phyloP scores from a whole-genome alignment of 2,113 vertebrate genomes.

The Mola mola region DNA sequence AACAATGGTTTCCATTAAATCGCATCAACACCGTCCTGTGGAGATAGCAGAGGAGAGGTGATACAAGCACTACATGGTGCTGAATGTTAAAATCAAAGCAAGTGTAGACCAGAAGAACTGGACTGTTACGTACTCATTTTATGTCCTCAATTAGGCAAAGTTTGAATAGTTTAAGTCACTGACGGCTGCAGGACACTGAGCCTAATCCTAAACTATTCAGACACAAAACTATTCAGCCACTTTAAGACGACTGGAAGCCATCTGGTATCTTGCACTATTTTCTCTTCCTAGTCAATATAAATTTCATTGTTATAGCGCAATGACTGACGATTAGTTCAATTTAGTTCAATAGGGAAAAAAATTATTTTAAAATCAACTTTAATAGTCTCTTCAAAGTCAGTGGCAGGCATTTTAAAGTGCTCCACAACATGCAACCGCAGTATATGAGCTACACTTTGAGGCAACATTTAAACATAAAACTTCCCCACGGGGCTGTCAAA shows the following conservation, averaged over 20 bases:
- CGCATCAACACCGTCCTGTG: conserved; percentile 28
- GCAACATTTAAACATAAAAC: conserved; percentile 45
- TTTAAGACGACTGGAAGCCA: background rate
- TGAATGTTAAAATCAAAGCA: conserved; percentile 19
- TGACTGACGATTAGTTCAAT: background rate
- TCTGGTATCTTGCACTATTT: conserved; percentile 2
- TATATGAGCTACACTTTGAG: conserved; percentile 35
- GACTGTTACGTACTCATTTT: conserved; percentile 13
- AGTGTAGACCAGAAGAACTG: conserved; percentile 11
- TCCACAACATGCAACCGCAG: conserved; percentile 54
- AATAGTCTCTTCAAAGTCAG: conserved; percentile 23
- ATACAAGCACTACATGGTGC: conserved; percentile 35
- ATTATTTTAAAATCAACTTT: conserved; percentile 14
- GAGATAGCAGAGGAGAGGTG: conserved; percentile 28
- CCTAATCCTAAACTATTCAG: no score
- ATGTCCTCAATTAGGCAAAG: conserved; percentile 26
- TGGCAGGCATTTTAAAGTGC: conserved; percentile 27
- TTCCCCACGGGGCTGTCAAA: conserved; percentile 50
- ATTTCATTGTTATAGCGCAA: background rate
- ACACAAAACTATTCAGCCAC: background rate
- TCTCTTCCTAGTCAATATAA: conserved; percentile 9
- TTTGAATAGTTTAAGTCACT: conserved; percentile 20
- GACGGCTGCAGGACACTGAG: conserved; percentile 32
- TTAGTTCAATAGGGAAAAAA: conserved; percentile 10
- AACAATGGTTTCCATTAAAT: conserved; percentile 30